Evolutionary conservation across 2,113 vertebrate genomes (phyloP).

Genomic region (Pavo muticus): DNA sequence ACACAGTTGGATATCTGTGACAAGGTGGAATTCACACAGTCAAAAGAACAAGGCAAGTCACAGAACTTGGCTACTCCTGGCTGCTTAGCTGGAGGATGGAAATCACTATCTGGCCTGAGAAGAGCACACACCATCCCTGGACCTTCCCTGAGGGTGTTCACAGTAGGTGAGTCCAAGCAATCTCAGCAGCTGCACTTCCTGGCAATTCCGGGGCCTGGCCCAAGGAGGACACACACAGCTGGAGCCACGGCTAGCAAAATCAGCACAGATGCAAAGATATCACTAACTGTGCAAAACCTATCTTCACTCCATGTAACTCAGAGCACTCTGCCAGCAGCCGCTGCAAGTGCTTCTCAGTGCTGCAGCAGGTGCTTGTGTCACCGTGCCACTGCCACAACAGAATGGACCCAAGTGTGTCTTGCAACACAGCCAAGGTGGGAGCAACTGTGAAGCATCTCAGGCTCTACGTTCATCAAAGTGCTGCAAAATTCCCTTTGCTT

Average conservation of each 20-base stretch:
- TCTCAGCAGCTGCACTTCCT: background rate
- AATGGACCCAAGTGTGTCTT: background rate
- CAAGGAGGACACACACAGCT: background rate
- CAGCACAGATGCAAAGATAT: background rate
- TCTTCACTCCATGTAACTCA: background rate
- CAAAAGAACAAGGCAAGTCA: conserved; percentile 25
- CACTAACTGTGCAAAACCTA: background rate
- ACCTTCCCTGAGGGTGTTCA: background rate
- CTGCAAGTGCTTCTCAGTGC: background rate
- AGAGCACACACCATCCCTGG: rapidly evolving
- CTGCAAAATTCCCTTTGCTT: background rate
- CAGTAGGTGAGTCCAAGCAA: background rate
- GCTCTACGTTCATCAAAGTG: background rate
- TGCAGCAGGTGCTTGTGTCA: background rate
- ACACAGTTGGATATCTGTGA: conserved; percentile 53
- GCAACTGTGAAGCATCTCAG: background rate
- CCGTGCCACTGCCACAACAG: background rate
- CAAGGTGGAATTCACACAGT: conserved; percentile 54
- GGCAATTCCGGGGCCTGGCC: background rate
- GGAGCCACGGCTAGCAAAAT: background rate
- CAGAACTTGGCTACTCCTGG: background rate
- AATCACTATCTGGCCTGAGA: background rate
- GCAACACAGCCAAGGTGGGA: background rate
- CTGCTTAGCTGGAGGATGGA: background rate
- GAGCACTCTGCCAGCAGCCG: background rate